Evolutionary conservation across 2,797 vertebrate species (phyloP), one percentile per base, ranked within the genome.

Genomic region (Fratercula arctica): DNA sequence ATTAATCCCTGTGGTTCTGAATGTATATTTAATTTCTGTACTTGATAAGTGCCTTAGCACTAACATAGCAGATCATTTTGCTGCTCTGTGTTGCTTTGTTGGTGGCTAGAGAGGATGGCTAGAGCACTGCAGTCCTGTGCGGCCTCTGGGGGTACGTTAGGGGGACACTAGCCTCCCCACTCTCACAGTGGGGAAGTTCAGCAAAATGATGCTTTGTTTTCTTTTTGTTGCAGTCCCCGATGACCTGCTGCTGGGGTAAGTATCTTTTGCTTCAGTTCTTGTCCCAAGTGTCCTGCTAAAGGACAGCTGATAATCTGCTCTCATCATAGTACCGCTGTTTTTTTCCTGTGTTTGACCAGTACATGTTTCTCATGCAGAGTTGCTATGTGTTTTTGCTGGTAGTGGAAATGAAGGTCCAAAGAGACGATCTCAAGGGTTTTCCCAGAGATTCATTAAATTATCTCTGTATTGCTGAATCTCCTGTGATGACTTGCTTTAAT

Each of bases 191-290:
- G 13, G 23, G 54, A 61, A 50, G 43, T 67, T 53, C 68, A 63
- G 43, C 50, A 81, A 79, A 93, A 57, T 95, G 57, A 80, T 1
- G 0, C 37, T 66, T 79, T 0, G 2, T 96, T 93, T 86, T 92
- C 80, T 64, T 90, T 95, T 92, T 93, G 83, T 98, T 98, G 73
- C 98, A 99, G 99, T 99, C 88, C 98, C 99, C 2, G 99, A 99
- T 97, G 98, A 99, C 8, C 98, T 99, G 50, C 98, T 99, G 6
- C 98, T 99, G 96, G 99, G 98, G 99, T 99, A 95, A 99, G 99
- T 99, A 96, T 85, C 63, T 60, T 63, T 60, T 81, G 69, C 41
- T 46, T 37, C 91, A 20, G 59, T 57, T 54, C 61, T 66, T 89
- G 72, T 77, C 94, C 77, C 82, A 45, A 2, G 33, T 11, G 61